These are phyloP conservation scores for Tamias sibiricus DNA, from an alignment of 2,113 vertebrate species.

Conservation along the genomic window DNA sequence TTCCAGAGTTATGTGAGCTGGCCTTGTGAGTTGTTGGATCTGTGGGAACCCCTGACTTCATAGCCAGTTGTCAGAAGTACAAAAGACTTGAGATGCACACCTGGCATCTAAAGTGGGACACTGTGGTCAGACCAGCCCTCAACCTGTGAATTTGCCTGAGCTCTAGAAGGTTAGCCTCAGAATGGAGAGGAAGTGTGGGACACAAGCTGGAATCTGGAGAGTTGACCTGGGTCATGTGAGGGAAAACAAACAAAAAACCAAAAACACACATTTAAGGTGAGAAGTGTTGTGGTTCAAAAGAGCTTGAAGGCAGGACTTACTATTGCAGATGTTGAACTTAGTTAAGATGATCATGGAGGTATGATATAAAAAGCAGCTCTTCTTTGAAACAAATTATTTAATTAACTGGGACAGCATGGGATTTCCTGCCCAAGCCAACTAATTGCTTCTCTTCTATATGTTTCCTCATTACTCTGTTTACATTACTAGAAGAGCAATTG, in stretches of 20 bases:
- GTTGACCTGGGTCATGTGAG: not conserved
- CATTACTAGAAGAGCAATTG: not conserved
- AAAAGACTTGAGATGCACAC: not conserved
- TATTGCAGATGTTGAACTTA: not conserved
- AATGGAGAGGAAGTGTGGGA: not conserved
- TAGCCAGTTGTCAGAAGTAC: not conserved
- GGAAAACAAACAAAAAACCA: not conserved
- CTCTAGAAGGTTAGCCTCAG: not conserved
- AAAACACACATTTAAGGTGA: not conserved
- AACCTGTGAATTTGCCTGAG: too few relatives aligned
- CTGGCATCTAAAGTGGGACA: not conserved
- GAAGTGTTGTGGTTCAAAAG: too few relatives aligned
- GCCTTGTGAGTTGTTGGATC: not conserved
- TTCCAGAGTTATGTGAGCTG: not conserved
- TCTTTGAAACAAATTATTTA: slow-evolving; percentile 52
- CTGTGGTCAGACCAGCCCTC: not conserved
- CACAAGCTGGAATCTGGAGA: not conserved
- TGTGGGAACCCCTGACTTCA: not conserved
- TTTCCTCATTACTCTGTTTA: slow-evolving; percentile 58
- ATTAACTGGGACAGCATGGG: slow-evolving; percentile 45
- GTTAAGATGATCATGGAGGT: not conserved
- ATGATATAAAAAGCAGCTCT: not conserved
- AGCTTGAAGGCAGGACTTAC: not conserved
- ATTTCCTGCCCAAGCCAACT: slow-evolving; percentile 35
- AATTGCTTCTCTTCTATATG: slow-evolving; percentile 34